phyloP scores from a whole-genome alignment of 2,797 vertebrate genomes.

The Emys orbicularis region DNA sequence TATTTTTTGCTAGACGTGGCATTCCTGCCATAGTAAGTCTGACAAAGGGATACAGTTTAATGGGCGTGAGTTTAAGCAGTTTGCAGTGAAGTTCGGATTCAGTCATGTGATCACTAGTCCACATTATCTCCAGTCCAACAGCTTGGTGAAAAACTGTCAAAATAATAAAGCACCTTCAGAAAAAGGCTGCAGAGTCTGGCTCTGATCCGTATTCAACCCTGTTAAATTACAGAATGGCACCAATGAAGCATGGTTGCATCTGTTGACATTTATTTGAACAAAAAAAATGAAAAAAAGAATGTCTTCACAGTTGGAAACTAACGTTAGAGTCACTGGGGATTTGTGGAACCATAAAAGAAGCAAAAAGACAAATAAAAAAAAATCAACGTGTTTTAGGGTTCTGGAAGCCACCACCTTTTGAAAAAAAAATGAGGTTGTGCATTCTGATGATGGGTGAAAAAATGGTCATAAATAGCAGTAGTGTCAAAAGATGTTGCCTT shows the following conservation, averaged over 20 bases:
- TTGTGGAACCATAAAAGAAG: neutral
- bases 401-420: neutral
- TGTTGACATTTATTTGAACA: neutral
- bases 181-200: neutral
- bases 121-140: neutral
- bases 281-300: too few species aligned
- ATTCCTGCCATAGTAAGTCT: neutral
- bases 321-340: neutral
- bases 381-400: neutral
- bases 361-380: neutral
- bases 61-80: neutral
- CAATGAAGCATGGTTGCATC: neutral
- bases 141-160: neutral
- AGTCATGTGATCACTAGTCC: neutral
- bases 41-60: neutral
- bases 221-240: neutral
- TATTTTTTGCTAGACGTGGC: neutral
- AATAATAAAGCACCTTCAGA: neutral
- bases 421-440: neutral
- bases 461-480: neutral
- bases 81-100: neutral
- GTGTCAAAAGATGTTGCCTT: neutral
- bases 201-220: neutral
- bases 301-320: neutral
- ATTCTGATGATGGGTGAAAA: neutral